Evolutionary conservation across 2,113 vertebrate genomes (phyloP).

Genomic region (Eurypyga helias): DNA sequence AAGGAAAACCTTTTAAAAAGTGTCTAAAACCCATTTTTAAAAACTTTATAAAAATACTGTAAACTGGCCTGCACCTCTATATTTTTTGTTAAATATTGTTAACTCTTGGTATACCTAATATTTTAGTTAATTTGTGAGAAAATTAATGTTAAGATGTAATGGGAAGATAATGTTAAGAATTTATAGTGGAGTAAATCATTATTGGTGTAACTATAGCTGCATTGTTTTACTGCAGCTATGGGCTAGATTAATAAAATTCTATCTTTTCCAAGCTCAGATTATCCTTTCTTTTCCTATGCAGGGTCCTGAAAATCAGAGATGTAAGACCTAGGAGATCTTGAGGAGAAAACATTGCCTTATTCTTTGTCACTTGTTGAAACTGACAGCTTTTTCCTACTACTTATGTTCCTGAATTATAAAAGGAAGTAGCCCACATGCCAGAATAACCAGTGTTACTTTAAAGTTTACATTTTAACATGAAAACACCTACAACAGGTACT

Average conservation of each 20-base stretch:
- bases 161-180: neutral
- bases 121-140: neutral
- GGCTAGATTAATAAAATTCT: neutral
- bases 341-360: neutral
- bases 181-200: neutral
- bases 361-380: neutral
- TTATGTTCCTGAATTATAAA: neutral
- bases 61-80: neutral
- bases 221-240: neutral
- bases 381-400: neutral
- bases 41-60: neutral
- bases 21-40: rapidly evolving
- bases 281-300: neutral
- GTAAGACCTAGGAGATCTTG: neutral
- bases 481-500: neutral
- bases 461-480: neutral
- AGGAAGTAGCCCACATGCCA: neutral
- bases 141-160: neutral
- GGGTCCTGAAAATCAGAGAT: neutral
- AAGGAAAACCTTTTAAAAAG: neutral
- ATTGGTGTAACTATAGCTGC: neutral
- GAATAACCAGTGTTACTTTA: neutral
- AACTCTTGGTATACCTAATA: neutral
- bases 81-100: neutral
- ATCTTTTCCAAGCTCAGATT: neutral